phyloP scores from a whole-genome alignment of 2,113 vertebrate species.

The Passer montanus region DNA sequence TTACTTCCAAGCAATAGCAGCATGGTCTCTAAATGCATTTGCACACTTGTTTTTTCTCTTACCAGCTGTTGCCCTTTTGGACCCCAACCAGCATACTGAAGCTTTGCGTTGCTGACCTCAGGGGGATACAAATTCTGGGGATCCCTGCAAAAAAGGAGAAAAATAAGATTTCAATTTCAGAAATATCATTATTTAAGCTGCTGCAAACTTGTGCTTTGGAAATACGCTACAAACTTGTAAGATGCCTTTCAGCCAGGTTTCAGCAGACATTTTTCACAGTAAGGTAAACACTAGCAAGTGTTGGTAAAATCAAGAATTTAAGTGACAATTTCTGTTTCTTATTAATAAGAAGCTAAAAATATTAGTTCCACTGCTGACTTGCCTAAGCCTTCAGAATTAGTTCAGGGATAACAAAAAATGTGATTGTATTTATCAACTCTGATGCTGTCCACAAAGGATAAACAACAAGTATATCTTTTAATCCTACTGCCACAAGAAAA shows the following conservation, averaged over 20 bases:
- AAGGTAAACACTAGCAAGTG: neutral
- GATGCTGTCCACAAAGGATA: neutral
- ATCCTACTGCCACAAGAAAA: neutral
- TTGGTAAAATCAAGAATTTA: neutral
- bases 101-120: conserved; percentile 91
- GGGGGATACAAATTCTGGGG: conserved; percentile 93
- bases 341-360: neutral
- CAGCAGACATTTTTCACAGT: neutral
- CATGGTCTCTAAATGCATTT: neutral
- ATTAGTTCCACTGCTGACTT: neutral
- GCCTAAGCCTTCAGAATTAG: neutral
- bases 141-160: conserved; percentile 80
- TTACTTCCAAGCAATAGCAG: neutral
- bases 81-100: conserved; percentile 97
- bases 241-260: neutral
- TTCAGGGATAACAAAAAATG: neutral
- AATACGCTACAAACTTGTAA: neutral
- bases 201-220: neutral
- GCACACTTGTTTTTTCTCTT: conserved; percentile 65
- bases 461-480: neutral
- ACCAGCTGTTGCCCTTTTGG: conserved; percentile 96
- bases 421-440: neutral
- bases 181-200: neutral
- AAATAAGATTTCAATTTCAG: conserved; percentile 7
- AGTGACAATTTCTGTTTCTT: neutral